A percentile compares a stretch with the other conserved stretches of the same genome.
These are phyloP conservation scores for Sebastes steindachneri DNA, from an alignment of 2,797 vertebrate genomes.

Conservation along the genomic window DNA sequence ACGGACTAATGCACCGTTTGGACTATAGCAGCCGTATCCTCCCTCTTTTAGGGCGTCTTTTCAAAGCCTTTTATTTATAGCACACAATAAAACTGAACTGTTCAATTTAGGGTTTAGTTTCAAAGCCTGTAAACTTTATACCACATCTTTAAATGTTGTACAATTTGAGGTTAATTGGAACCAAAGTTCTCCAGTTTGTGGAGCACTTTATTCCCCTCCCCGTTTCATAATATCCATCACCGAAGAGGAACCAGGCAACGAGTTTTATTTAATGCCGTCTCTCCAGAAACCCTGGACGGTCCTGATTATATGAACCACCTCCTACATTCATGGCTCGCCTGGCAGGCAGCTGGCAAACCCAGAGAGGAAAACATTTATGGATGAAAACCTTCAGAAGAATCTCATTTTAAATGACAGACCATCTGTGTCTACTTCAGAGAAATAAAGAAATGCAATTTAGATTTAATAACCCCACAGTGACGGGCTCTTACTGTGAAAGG, in stretches of 20 bases:
- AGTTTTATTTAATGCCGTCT: neutral
- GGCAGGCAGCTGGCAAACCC: neutral
- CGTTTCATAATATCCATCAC: conserved; percentile 19
- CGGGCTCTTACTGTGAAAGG: neutral
- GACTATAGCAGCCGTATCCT: no score
- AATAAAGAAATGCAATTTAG: neutral
- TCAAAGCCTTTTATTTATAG: no score
- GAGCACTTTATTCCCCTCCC: neutral
- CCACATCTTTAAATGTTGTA: neutral
- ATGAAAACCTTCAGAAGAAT: neutral
- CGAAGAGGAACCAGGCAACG: neutral
- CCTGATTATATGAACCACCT: neutral
- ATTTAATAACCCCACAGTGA: neutral
- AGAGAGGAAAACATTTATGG: neutral
- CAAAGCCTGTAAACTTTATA: no score
- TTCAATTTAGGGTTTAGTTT: no score
- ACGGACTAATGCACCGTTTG: no score
- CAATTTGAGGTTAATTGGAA: neutral
- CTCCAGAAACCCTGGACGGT: neutral
- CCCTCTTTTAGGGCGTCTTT: no score
- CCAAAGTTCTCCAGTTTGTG: neutral
- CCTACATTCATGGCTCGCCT: neutral
- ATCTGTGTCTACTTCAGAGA: neutral
- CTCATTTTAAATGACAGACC: neutral
- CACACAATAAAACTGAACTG: no score